Percentiles rank a stretch among this genome's conserved stretches.
These are phyloP conservation scores for Falco concolor DNA, from an alignment of 2,797 vertebrate species.

Conservation along the genomic window DNA sequence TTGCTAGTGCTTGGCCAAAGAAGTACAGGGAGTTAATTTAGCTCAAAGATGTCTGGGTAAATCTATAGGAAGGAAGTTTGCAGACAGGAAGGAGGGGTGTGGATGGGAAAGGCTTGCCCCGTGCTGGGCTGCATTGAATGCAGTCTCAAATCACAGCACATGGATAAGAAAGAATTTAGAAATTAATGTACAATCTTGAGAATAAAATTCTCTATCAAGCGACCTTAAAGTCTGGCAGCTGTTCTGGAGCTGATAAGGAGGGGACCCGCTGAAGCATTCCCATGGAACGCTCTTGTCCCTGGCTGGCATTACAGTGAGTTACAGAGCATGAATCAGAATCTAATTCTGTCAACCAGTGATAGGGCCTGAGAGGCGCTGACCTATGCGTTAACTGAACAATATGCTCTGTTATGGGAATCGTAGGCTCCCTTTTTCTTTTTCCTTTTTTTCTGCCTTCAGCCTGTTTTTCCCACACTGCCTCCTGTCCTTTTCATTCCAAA, in stretches of 20 bases:
- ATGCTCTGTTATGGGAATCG: slow-evolving; percentile 81
- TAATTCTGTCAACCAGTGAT: slow-evolving; percentile 88
- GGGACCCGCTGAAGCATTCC: slow-evolving; percentile 78
- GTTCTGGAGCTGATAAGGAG: slow-evolving; percentile 81
- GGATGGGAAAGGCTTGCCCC: slow-evolving; percentile 87
- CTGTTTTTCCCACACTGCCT: slow-evolving; percentile 53
- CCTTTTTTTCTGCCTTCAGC: neutral
- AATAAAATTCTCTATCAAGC: slow-evolving; percentile 71
- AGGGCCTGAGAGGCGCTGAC: slow-evolving; percentile 84
- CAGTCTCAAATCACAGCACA: slow-evolving; percentile 83
- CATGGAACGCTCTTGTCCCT: slow-evolving; percentile 87
- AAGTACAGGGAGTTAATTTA: slow-evolving; percentile 64
- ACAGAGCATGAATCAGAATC: slow-evolving; percentile 91
- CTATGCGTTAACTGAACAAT: slow-evolving; percentile 84
- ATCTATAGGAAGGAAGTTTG: slow-evolving; percentile 89
- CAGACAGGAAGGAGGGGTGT: slow-evolving; percentile 90
- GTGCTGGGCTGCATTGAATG: slow-evolving; percentile 76
- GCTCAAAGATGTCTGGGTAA: slow-evolving; percentile 89
- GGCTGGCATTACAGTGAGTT: slow-evolving; percentile 83
- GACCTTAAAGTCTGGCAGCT: slow-evolving; percentile 72
- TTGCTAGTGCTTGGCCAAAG: neutral
- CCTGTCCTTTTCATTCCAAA: slow-evolving; percentile 39
- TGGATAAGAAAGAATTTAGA: slow-evolving; percentile 81
- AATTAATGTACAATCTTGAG: slow-evolving; percentile 74
- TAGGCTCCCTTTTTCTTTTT: slow-evolving; percentile 43